These are phyloP conservation scores for Parauchenoglanis ngamensis DNA, from an alignment of 2,797 vertebrate species.

Conservation along the genomic window DNA sequence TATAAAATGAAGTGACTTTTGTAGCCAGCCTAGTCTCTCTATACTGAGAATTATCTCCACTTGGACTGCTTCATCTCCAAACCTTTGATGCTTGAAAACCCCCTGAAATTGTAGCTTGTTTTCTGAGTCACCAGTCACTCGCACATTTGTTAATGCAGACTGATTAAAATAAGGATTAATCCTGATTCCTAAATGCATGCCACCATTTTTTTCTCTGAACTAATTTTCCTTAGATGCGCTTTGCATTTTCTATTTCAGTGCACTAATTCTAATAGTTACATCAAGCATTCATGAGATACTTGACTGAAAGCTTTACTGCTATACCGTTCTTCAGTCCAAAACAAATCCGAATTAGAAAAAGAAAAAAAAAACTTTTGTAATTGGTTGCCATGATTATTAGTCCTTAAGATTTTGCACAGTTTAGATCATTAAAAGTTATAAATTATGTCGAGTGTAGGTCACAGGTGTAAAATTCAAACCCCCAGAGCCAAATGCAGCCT, in stretches of 20 bases:
- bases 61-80: constrained; percentile 1
- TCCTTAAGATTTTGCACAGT: neutral
- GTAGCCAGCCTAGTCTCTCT: neutral
- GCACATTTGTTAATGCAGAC: constrained; percentile 16
- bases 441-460: neutral
- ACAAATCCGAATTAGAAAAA: neutral
- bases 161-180: constrained; percentile 32
- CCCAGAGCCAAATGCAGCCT: neutral
- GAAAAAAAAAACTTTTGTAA: neutral
- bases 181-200: neutral
- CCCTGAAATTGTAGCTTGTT: neutral
- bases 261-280: constrained; percentile 6
- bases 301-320: neutral
- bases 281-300: constrained; percentile 4
- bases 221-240: constrained; percentile 25
- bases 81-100: neutral
- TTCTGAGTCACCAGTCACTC: constrained; percentile 9
- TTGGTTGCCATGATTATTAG: neutral
- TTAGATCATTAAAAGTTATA: neutral
- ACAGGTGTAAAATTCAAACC: neutral
- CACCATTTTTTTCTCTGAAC: constrained; percentile 3
- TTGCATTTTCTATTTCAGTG: constrained; percentile 7
- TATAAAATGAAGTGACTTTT: neutral
- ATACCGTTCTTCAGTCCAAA: neutral
- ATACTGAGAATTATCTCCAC: neutral